A percentile compares a stretch with the other conserved stretches of the same genome.
phyloP scores from a whole-genome alignment of 2,113 vertebrate species.

The Alouatta palliata region DNA sequence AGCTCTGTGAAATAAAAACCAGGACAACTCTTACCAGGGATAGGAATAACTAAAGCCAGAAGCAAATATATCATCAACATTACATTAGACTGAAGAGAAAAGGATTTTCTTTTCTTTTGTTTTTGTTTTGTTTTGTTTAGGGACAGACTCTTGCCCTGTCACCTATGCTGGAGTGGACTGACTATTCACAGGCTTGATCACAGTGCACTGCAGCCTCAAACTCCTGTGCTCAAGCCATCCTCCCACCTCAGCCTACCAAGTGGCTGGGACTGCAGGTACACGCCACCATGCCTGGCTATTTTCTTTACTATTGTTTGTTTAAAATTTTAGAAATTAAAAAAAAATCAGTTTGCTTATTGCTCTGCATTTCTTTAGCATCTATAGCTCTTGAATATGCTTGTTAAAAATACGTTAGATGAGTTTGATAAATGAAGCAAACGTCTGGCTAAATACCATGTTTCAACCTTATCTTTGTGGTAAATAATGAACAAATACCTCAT shows the following conservation, averaged over 20 bases:
- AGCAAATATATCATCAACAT: not conserved
- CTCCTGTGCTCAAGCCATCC: not conserved
- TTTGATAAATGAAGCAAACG: not conserved
- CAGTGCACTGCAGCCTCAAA: not conserved
- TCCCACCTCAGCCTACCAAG: not conserved
- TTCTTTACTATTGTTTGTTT: not conserved
- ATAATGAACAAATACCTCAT: constrained; percentile 23
- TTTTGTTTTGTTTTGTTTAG: not conserved
- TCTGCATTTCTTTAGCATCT: not conserved
- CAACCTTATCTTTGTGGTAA: not conserved
- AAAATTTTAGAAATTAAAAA: not conserved
- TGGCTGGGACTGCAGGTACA: not conserved
- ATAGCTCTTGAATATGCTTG: not conserved
- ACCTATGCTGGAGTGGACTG: not conserved
- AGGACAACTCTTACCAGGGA: not conserved
- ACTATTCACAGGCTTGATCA: not conserved
- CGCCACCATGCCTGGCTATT: not conserved
- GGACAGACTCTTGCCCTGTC: not conserved
- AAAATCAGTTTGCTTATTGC: not conserved
- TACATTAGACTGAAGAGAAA: not conserved
- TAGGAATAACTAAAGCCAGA: not conserved
- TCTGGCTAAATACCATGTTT: not conserved
- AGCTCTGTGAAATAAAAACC: not conserved
- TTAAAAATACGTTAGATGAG: not conserved
- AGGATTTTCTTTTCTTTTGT: not conserved